These are phyloP conservation scores for Podabrus alpinus DNA, from an alignment of 2,888 invertebrate species.

Conservation along the genomic window DNA sequence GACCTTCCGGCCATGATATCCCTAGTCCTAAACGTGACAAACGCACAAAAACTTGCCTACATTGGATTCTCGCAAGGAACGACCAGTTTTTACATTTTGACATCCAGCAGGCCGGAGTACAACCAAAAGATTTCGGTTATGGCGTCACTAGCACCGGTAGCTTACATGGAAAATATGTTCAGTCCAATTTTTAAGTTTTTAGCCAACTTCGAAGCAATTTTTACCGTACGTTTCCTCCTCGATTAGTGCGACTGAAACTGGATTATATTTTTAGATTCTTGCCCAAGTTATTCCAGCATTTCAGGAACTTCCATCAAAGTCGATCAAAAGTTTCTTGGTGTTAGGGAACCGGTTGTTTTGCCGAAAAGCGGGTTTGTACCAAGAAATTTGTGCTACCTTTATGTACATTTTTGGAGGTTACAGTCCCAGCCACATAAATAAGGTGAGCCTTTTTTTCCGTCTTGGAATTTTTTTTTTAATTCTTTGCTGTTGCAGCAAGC, in stretches of 20 bases:
- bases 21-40: conserved; percentile 61
- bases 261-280: conserved; percentile 27
- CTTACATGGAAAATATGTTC: conserved; percentile 57
- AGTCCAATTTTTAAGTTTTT: conserved; percentile 55
- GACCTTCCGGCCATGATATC: conserved; percentile 80
- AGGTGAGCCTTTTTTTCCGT: conserved; percentile 18
- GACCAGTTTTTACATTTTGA: conserved; percentile 65
- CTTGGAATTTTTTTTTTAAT: background rate
- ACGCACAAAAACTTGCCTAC: conserved; percentile 64
- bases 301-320: conserved; percentile 27
- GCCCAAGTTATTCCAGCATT: conserved; percentile 23
- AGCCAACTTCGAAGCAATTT: conserved; percentile 17
- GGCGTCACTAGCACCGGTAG: conserved; percentile 66
- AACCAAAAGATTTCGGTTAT: conserved; percentile 63
- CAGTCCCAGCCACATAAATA: conserved; percentile 30
- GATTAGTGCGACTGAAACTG: background rate
- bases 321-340: background rate
- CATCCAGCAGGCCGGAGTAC: conserved; percentile 61
- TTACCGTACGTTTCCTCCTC: background rate
- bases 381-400: conserved; percentile 19
- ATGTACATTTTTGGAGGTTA: conserved; percentile 25
- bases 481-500: background rate
- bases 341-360: conserved; percentile 1
- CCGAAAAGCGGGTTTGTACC: conserved; percentile 3
- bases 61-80: conserved; percentile 73